phyloP scores from a whole-genome alignment of 1,140 invertebrate genomes.

The Aphelenchoides avenae region DNA sequence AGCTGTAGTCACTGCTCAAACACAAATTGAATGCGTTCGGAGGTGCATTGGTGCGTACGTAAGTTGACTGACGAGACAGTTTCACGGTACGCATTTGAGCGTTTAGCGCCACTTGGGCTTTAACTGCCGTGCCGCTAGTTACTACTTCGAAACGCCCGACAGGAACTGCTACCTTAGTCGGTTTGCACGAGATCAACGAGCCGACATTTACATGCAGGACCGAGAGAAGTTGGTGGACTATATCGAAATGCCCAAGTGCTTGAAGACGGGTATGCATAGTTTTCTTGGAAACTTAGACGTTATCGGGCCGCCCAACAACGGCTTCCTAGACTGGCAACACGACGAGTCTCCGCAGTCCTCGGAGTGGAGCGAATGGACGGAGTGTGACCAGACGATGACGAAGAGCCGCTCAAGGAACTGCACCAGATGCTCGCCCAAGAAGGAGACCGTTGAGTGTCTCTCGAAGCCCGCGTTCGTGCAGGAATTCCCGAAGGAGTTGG shows the following conservation, averaged over 20 bases:
- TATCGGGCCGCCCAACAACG: not conserved
- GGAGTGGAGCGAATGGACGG: conserved; percentile 25
- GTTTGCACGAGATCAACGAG: conserved; percentile 29
- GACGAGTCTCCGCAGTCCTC: conserved; percentile 14
- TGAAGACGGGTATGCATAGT: conserved; percentile 15
- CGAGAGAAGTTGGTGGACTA: conserved; percentile 37
- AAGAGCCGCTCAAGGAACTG: conserved; percentile 26
- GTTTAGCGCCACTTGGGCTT: conserved; percentile 37
- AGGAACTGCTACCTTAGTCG: conserved; percentile 43
- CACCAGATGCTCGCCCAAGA: not conserved
- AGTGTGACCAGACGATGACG: conserved; percentile 13
- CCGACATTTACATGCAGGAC: conserved; percentile 37
- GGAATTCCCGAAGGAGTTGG: conserved; percentile 17
- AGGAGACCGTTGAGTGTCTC: conserved; percentile 14
- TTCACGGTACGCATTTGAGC: too few relatives aligned
- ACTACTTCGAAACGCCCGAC: conserved; percentile 36
- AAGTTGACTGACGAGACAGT: not conserved
- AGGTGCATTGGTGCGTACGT: conserved; percentile 30
- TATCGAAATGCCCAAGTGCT: conserved; percentile 34
- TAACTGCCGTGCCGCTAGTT: conserved; percentile 33
- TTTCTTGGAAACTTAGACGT: conserved; percentile 1
- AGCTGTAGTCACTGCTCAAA: conserved; percentile 36
- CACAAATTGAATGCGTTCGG: conserved; percentile 32
- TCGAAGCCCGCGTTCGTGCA: conserved; percentile 11
- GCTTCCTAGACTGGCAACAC: conserved; percentile 31